These are phyloP conservation scores for Noctilio leporinus DNA, from an alignment of 2,113 vertebrate species.

Conservation along the genomic window DNA sequence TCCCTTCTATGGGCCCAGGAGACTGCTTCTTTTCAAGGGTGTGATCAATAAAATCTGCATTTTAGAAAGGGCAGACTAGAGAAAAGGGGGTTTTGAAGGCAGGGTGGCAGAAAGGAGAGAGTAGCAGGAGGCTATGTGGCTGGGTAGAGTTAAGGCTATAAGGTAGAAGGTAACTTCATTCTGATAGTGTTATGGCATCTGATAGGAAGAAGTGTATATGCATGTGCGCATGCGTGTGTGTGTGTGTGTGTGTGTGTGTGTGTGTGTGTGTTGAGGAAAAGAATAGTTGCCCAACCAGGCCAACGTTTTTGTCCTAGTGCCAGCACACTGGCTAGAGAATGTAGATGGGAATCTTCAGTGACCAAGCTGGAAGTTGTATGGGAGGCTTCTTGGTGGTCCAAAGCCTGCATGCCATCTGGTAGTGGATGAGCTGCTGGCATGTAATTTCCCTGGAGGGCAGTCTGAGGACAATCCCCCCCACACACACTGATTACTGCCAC, in stretches of 20 bases:
- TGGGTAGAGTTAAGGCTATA: neutral
- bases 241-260: neutral
- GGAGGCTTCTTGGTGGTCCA: conserved; percentile 46
- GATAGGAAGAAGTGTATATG: neutral
- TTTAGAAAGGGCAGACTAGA: neutral
- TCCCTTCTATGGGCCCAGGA: neutral
- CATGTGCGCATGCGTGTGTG: neutral
- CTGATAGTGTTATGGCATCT: neutral
- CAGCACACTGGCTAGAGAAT: conserved; percentile 38
- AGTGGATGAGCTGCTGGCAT: conserved; percentile 48
- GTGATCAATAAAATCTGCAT: neutral
- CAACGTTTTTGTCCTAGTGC: neutral
- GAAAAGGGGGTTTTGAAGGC: neutral
- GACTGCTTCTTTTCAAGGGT: neutral
- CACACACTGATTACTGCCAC: conserved; percentile 12
- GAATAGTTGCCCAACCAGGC: neutral
- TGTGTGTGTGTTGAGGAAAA: neutral
- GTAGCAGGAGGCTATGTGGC: neutral
- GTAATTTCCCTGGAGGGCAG: conserved; percentile 42
- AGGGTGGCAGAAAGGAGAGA: neutral
- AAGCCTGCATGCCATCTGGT: conserved; percentile 54
- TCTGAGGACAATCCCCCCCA: conserved; percentile 14
- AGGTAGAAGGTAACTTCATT: neutral
- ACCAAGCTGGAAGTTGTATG: neutral
- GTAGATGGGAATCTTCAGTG: conserved; percentile 18